Conservation (phyloP, 2,797 vertebrate species). For the Pangasius sanitwongsei region DNA sequence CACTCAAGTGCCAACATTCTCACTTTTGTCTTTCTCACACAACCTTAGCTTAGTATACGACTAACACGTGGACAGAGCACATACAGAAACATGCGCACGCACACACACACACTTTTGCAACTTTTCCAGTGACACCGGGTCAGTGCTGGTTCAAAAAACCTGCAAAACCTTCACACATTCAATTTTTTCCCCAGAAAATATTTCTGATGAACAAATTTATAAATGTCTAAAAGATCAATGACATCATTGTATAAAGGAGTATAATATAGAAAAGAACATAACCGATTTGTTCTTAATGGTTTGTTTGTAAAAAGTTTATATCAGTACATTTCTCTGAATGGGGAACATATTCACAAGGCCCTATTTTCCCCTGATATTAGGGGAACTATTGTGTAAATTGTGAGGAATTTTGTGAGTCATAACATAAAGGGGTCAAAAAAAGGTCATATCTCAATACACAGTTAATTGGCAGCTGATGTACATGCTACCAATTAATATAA, state of each 20-base stretch:
- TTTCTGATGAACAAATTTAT: neutral
- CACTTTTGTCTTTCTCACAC: neutral
- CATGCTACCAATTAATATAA: neutral
- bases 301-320: neutral
- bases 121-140: neutral
- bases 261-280: neutral
- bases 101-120: neutral
- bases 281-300: neutral
- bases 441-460: neutral
- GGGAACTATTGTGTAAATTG: too few relatives aligned
- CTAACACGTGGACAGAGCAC: neutral
- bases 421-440: neutral
- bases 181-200: neutral
- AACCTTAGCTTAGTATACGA: neutral
- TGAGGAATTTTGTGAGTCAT: neutral
- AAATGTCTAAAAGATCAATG: neutral
- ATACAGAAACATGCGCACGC: neutral
- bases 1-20: neutral
- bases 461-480: neutral
- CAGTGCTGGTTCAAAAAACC: neutral
- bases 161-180: neutral
- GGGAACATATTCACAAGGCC: neutral
- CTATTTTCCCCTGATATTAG: neutral
- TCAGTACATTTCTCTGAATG: neutral
- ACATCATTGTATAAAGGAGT: neutral